Base-by-base conservation (phyloP, 2,888 invertebrate species). In the Agrochola lota region DNA sequence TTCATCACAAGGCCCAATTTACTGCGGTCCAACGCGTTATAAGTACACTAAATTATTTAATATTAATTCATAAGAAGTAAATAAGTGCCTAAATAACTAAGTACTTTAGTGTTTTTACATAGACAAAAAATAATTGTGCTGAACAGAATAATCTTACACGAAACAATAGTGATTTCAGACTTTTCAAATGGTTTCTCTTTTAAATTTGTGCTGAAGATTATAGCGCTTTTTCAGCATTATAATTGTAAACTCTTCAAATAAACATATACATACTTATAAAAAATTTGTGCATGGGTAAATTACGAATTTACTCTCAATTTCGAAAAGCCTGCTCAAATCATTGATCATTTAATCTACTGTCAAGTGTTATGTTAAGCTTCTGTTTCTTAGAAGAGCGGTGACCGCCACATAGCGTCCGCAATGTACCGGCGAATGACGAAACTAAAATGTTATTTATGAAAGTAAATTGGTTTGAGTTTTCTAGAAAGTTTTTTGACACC, bases 1-100 rank as follows among this genome's bases (percentile, higher is more conserved):
- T 30, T 35, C 67, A 69, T 59, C 52, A 75, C 1, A 79, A 75
- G 46, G 59, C 0, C 0, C 30, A 69, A 35, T 67, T 81, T 82
- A 66, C 80, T 30, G 69, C 72, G 40, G 67, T 68, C 26, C 23
- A 66, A 77, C 69, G 75, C 68, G 59, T 82, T 66, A 77, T 68
- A 66, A 60, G 59, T 79, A 86, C 64, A 83, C 81, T 87, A 86
- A 81, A 81, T 73, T 83, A 81, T 62, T 83, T 87, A 88, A 46
- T 66, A 87, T 83, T 85, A 87, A 89, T 89, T 89, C 89, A 88
- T 89, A 89, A 89, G 89, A 89, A 87, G 85, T 88, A 83, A 85
- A 87, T 80, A 84, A 71, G 71, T 81, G 71, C 78, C 83, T 84
- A 84, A 66, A 75, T 74, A 83, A 81, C 76, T 87, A 87, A 81